Conservation (phyloP, 2,888 invertebrate species). For the Melinaea menophilus region DNA sequence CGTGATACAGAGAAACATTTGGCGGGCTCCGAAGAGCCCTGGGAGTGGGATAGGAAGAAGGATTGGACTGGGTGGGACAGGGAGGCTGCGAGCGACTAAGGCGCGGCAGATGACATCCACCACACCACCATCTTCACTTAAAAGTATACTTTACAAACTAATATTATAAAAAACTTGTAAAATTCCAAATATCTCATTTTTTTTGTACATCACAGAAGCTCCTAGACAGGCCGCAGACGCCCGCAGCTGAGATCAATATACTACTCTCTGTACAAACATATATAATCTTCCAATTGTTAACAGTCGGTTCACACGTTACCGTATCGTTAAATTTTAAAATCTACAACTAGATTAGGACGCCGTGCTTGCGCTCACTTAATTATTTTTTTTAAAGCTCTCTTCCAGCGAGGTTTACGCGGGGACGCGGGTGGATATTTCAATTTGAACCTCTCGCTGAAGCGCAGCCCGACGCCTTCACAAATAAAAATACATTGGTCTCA, state of each 20-base stretch:
- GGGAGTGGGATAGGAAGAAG: slow-evolving; percentile 44
- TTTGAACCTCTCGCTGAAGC: slow-evolving; percentile 41
- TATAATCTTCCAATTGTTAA: slow-evolving; percentile 69
- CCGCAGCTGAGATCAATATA: slow-evolving; percentile 75
- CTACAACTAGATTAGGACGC: slow-evolving; percentile 63
- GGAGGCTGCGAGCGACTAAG: slow-evolving; percentile 60
- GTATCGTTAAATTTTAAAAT: slow-evolving; percentile 68
- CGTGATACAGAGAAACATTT: slow-evolving; percentile 37
- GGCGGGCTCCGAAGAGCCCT: slow-evolving; percentile 40
- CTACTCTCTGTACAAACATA: slow-evolving; percentile 72
- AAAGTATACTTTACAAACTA: slow-evolving; percentile 74
- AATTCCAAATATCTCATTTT: slow-evolving; percentile 73
- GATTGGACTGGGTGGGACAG: slow-evolving; percentile 36
- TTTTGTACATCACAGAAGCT: slow-evolving; percentile 77
- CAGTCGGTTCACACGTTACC: slow-evolving; percentile 58
- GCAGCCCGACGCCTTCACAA: slow-evolving; percentile 46
- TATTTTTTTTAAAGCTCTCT: slow-evolving; percentile 62
- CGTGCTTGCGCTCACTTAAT: slow-evolving; percentile 40
- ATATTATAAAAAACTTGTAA: slow-evolving; percentile 77
- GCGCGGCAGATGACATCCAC: slow-evolving; percentile 43
- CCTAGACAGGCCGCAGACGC: slow-evolving; percentile 50
- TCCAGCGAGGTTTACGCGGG: slow-evolving; percentile 42
- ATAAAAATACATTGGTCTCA: slow-evolving; percentile 73
- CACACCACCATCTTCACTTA: slow-evolving; percentile 68
- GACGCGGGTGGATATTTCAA: slow-evolving; percentile 23